Base-by-base conservation (phyloP, 35 echinoderm and acorn worm species). In the Ophiothrix spiculata region DNA sequence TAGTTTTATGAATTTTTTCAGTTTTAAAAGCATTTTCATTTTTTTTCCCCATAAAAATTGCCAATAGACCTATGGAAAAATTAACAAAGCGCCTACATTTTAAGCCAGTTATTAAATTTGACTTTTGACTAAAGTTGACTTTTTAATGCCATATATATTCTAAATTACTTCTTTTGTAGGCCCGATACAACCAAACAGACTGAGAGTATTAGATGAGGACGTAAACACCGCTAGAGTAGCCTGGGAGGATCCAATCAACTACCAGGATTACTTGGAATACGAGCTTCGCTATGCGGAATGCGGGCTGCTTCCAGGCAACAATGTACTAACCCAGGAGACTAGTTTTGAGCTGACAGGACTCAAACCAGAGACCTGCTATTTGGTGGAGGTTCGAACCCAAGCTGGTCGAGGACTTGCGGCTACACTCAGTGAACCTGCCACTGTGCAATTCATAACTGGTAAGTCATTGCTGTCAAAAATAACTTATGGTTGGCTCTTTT, bases 371-470 rank as follows among this genome's bases (percentile, higher is more conserved):
- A 87, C 85, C 3, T 37, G 73, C 1, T 87, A 87, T 29, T 32
- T 28, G 17, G 33, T 79, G 1, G 76, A 78, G 28, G 39, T 87
- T 33, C 25, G n/a, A 17, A 56, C 85, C 23, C 42, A 40, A 8
- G 39, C 76, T 13, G 85, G 85, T 23, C 54, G 32, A 25, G 85
- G 85, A 1, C 39, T 29, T 13, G 29, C 39, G 25, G 74, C 45
- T 1, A 79, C 76, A 8, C 29, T 32, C 21, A 87, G 85, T 79
- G 85, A 79, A 21, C 74, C 41, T 46, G 49, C 35, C 23, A 12
- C 60, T 12, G 4, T 69, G 60, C 16, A 69, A 25, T 69, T 69
- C 25, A 69, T 28, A 15, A 69, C 60, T 2, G 60, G 60, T 69
- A 69, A n/a, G n/a, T n/a, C n/a, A n/a, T n/a, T n/a, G n/a, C n/a